These are phyloP conservation scores for Keiferia lycopersicella DNA, from an alignment of 2,888 invertebrate species.

Conservation along the genomic window DNA sequence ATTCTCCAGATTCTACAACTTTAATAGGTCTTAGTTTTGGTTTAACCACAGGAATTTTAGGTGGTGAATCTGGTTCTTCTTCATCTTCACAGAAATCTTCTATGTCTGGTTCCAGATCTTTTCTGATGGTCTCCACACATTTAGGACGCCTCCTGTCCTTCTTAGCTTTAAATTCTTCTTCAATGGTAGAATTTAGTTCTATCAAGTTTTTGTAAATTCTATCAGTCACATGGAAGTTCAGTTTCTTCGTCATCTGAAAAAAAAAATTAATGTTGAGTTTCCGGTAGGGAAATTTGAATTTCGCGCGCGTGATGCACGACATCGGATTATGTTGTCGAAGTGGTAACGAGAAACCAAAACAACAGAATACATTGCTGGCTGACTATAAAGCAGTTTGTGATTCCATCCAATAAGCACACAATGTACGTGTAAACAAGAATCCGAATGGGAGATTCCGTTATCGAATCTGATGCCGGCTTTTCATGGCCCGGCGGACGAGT, in stretches of 20 bases:
- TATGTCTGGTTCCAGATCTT: conserved; percentile 71
- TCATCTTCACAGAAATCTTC: conserved; percentile 70
- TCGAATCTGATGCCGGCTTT: not conserved
- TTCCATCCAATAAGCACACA: not conserved
- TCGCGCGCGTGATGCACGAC: not conserved
- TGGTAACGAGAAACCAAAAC: not conserved
- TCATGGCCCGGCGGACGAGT: not conserved
- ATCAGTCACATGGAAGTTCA: conserved; percentile 74
- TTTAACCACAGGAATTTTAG: conserved; percentile 56
- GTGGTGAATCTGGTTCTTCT: conserved; percentile 56
- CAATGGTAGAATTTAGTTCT: conserved; percentile 64
- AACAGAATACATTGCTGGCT: not conserved
- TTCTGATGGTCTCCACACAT: conserved; percentile 45
- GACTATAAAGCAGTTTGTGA: too few relatives aligned
- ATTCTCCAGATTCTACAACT: conserved; percentile 54
- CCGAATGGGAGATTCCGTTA: not conserved
- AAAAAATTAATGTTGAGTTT: conserved; percentile 15
- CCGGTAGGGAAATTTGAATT: conserved; percentile 5
- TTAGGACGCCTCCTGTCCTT: conserved; percentile 48
- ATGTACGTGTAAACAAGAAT: not conserved
- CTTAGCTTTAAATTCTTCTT: conserved; percentile 49
- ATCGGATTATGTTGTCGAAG: not conserved
- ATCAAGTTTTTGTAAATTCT: conserved; percentile 72
- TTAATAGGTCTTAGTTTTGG: conserved; percentile 60
- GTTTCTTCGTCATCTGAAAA: conserved; percentile 68